A percentile compares a stretch with the other conserved stretches of the same genome.
phyloP scores from a whole-genome alignment of 1,140 invertebrate genomes.

The Bombus soroeensis region DNA sequence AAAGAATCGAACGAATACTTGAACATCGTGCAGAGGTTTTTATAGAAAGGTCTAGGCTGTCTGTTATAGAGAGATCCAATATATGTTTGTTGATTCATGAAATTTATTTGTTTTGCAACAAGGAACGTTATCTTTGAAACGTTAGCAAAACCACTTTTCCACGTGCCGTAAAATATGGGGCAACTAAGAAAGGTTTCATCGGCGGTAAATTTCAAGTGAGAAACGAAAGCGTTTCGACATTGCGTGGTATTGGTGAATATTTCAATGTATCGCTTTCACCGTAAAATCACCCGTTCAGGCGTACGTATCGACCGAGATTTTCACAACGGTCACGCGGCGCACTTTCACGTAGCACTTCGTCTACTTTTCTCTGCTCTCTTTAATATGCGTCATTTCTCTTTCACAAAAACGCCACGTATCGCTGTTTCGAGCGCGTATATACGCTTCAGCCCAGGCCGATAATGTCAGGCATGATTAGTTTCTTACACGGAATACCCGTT shows the following conservation, averaged over 20 bases:
- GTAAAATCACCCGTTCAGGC: slow-evolving; percentile 58
- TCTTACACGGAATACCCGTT: slow-evolving; percentile 37
- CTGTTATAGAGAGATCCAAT: too few species aligned
- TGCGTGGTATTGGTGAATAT: slow-evolving; percentile 17
- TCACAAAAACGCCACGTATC: slow-evolving; percentile 47
- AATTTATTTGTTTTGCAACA: not conserved
- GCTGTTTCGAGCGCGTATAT: slow-evolving; percentile 12
- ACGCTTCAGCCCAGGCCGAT: slow-evolving; percentile 1
- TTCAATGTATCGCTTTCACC: slow-evolving; percentile 65
- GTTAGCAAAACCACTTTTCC: slow-evolving; percentile 27
- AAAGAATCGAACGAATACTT: too few species aligned
- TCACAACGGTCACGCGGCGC: slow-evolving; percentile 48
- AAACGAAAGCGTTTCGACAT: slow-evolving; percentile 47
- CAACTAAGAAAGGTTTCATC: not conserved
- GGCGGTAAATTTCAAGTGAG: slow-evolving; percentile 31
- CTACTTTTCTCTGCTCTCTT: slow-evolving; percentile 52
- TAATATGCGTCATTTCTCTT: slow-evolving; percentile 60
- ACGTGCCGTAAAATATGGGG: slow-evolving; percentile 10
- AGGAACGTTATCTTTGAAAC: not conserved
- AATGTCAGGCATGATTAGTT: slow-evolving; percentile 44
- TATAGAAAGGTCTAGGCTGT: too few species aligned
- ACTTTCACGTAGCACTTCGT: slow-evolving; percentile 64
- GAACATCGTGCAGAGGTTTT: too few species aligned
- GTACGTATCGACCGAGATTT: slow-evolving; percentile 65
- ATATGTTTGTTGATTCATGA: not conserved